phyloP scores from a whole-genome alignment of 2,888 invertebrate genomes.

The Phyto melanocephala region DNA sequence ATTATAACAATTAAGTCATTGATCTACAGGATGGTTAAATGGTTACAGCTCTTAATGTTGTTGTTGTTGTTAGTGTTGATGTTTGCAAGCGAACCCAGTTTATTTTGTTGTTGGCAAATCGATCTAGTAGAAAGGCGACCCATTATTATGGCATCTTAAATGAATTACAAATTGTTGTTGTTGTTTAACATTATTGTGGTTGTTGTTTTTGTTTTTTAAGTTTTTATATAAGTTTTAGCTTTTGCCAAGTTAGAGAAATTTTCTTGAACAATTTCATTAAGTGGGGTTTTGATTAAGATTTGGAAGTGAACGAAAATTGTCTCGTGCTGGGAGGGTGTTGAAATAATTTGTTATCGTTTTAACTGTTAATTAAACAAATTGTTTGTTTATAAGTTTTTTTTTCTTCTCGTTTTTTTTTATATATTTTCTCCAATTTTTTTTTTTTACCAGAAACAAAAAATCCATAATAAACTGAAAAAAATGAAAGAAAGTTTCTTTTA shows the following conservation, averaged over 20 bases:
- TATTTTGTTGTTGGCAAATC: not conserved
- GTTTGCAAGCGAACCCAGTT: not conserved
- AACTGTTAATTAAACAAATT: not conserved
- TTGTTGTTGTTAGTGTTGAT: not conserved
- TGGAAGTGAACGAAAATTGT: slow-evolving; percentile 3
- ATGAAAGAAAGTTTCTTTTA: slow-evolving; percentile 27
- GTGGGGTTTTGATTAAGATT: no score
- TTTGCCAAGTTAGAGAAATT: not conserved
- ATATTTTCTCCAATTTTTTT: no score
- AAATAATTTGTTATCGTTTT: slow-evolving; percentile 48
- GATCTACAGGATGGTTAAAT: slow-evolving; percentile 45
- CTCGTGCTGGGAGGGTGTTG: slow-evolving; percentile 59
- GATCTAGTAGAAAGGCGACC: not conserved
- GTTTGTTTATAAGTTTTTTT: not conserved
- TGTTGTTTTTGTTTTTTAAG: not conserved
- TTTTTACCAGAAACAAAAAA: not conserved
- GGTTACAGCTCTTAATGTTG: not conserved
- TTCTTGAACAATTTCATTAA: not conserved
- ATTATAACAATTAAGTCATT: slow-evolving; percentile 64
- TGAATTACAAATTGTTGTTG: slow-evolving; percentile 54
- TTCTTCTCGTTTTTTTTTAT: not conserved
- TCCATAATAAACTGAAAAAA: not conserved
- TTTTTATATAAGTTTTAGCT: not conserved
- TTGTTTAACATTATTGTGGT: slow-evolving; percentile 25
- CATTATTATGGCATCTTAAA: slow-evolving; percentile 46